Evolutionary conservation across 2,888 invertebrate species (phyloP).

Genomic region (Pachliopta kotzebuea): DNA sequence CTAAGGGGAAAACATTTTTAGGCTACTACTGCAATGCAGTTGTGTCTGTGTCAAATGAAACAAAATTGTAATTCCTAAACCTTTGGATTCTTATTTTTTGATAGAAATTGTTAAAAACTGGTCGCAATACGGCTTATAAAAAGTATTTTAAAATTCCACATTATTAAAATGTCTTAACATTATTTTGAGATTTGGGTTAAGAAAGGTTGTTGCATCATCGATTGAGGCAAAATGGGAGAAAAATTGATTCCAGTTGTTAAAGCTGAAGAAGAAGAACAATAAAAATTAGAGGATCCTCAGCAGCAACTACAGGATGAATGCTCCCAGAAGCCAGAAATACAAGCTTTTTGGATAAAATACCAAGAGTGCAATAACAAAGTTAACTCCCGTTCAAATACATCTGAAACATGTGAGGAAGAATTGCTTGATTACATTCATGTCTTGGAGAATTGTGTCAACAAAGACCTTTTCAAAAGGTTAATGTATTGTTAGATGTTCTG

Average conservation of each 20-base stretch:
- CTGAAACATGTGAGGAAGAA: constrained; percentile 95
- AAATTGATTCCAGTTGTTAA: constrained; percentile 82
- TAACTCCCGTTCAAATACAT: constrained; percentile 89
- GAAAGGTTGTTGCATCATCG: neutral
- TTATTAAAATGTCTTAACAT: no score
- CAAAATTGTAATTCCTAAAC: no score
- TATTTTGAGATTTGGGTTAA: no score
- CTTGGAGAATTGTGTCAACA: no score
- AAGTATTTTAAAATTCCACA: no score
- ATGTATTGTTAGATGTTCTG: constrained; percentile 68
- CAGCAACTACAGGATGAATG: constrained; percentile 86
- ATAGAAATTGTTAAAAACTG: no score
- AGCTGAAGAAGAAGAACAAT: constrained; percentile 83
- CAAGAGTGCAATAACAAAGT: constrained; percentile 95
- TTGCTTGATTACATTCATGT: constrained; percentile 94
- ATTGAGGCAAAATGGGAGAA: constrained; percentile 64
- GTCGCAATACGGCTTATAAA: no score
- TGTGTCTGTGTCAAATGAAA: no score
- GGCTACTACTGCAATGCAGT: no score
- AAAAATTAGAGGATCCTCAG: constrained; percentile 91
- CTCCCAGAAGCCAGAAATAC: constrained; percentile 81
- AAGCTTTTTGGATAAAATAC: constrained; percentile 83
- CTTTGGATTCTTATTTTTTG: no score
- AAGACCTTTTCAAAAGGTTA: constrained; percentile 85
- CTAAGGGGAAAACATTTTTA: no score